phyloP scores from a whole-genome alignment of 64 coral and sea anemone species.

The Actinia equina region DNA sequence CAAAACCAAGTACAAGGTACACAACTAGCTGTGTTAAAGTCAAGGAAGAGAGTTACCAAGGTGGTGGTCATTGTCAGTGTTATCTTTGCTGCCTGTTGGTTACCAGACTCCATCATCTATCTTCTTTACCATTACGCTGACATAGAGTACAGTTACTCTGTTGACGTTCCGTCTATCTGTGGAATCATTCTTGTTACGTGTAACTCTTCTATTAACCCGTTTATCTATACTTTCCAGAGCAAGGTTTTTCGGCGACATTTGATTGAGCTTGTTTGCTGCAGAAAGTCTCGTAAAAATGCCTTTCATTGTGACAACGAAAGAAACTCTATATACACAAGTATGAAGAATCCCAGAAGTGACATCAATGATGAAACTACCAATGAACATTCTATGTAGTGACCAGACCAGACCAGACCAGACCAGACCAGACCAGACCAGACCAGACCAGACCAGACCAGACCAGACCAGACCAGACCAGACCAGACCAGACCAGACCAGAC shows the following conservation, averaged over 20 bases:
- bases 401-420: background rate
- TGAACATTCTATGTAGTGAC: too few species aligned
- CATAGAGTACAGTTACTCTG: background rate
- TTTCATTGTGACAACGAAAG: background rate
- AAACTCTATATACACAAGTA: background rate
- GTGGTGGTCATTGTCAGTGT: conserved; percentile 37
- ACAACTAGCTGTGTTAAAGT: conserved; percentile 24
- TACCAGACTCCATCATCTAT: conserved; percentile 36
- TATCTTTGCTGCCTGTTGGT: conserved; percentile 32
- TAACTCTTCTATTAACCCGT: conserved; percentile 43
- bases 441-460: too few species aligned
- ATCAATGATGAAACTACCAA: background rate
- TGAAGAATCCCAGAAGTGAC: background rate
- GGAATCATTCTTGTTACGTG: background rate
- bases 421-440: background rate
- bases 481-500: too few species aligned
- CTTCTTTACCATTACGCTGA: background rate
- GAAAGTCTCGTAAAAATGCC: background rate
- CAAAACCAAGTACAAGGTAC: background rate
- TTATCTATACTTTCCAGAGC: conserved; percentile 52
- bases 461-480: too few species aligned
- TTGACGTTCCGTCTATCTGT: conserved; percentile 10
- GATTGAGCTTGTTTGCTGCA: background rate
- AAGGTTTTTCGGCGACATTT: conserved; percentile 17
- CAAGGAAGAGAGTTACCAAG: conserved; percentile 39